These are phyloP conservation scores for Ectropis grisescens DNA, from an alignment of 1,140 invertebrate genomes.

Conservation along the genomic window DNA sequence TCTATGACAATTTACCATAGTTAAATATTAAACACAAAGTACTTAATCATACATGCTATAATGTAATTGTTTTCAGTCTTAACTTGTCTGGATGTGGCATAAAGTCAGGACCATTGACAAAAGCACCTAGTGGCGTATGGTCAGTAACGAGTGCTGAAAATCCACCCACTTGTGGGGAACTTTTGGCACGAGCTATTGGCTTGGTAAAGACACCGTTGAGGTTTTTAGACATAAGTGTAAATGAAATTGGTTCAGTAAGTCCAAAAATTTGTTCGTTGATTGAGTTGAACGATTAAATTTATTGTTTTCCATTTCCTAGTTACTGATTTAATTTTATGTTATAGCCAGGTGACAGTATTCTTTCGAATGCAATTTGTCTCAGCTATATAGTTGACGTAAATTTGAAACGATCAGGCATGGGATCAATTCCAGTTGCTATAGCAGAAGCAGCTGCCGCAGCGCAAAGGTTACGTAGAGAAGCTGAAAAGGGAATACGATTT, in stretches of 20 bases:
- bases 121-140: conserved; percentile 52
- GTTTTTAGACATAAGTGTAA: conserved; percentile 54
- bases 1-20: background rate
- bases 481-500: conserved; percentile 58
- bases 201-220: conserved; percentile 53
- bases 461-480: conserved; percentile 51
- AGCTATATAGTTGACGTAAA: conserved; percentile 55
- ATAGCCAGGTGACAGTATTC: conserved; percentile 43
- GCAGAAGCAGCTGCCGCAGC: conserved; percentile 53
- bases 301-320: too few relatives aligned
- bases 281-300: background rate
- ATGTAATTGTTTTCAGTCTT: conserved; percentile 35
- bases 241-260: conserved; percentile 54
- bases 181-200: conserved; percentile 54
- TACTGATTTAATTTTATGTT: too few relatives aligned
- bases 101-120: conserved; percentile 33
- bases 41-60: too few relatives aligned
- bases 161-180: conserved; percentile 55
- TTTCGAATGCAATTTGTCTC: conserved; percentile 57
- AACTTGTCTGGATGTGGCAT: conserved; percentile 61
- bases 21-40: background rate
- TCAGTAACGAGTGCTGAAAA: conserved; percentile 51
- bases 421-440: conserved; percentile 45
- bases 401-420: conserved; percentile 58
- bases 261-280: background rate